These are phyloP conservation scores for Colinus virginianus DNA, from an alignment of 2,113 vertebrate species.

Conservation along the genomic window DNA sequence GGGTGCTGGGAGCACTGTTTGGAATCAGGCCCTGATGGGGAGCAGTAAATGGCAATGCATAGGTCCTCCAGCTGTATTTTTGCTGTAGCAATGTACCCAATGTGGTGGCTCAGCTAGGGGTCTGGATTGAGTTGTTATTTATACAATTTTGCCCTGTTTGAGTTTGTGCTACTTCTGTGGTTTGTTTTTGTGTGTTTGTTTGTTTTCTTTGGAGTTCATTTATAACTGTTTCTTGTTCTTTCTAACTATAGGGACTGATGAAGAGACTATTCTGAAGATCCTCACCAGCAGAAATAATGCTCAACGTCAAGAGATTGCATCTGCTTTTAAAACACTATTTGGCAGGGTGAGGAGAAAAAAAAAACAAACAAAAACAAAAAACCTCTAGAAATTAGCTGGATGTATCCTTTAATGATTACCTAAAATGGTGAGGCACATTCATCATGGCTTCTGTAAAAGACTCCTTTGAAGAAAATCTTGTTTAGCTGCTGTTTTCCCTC, in stretches of 20 bases:
- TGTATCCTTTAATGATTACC: background rate
- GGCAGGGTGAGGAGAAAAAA: constrained; percentile 85
- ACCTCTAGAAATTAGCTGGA: background rate
- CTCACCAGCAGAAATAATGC: constrained; percentile 87
- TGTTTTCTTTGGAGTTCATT: background rate
- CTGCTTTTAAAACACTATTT: constrained; percentile 88
- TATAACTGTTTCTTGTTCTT: background rate
- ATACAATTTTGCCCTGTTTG: background rate
- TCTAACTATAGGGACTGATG: constrained; percentile 88
- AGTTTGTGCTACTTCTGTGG: background rate
- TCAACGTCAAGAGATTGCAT: constrained; percentile 90
- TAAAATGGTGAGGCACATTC: background rate
- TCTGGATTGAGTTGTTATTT: background rate
- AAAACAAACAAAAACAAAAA: no score
- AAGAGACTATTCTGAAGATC: constrained; percentile 88
- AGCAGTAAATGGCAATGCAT: accelerated
- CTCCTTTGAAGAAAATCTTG: background rate
- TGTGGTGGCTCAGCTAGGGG: background rate
- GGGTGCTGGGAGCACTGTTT: background rate
- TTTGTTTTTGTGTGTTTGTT: background rate
- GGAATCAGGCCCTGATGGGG: background rate
- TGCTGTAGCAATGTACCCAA: background rate
- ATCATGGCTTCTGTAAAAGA: background rate
- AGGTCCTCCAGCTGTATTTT: background rate
- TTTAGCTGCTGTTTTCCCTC: background rate